A percentile compares a stretch with the other conserved stretches of the same genome.
Conservation (phyloP, 2,888 invertebrate genomes). For the Drosophila neotestacea region DNA sequence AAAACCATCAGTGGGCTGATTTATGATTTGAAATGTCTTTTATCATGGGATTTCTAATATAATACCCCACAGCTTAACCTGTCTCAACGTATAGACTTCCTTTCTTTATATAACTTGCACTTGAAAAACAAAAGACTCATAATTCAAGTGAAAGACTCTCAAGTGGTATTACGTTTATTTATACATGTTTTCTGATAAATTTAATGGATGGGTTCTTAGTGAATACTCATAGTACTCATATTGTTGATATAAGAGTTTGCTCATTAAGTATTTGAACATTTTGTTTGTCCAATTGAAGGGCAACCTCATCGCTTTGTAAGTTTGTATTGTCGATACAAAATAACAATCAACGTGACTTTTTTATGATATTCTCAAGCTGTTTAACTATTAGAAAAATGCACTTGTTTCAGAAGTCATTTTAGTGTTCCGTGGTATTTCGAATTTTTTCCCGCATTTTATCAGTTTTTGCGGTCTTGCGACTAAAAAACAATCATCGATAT, state of each 20-base stretch:
- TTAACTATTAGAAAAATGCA: conserved; percentile 10
- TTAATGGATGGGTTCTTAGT: conserved; percentile 62
- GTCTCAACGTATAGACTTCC: conserved; percentile 37
- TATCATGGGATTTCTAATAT: background rate
- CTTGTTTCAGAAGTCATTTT: conserved; percentile 14
- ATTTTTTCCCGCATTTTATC: conserved; percentile 21
- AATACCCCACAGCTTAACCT: conserved; percentile 41
- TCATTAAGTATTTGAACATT: conserved; percentile 35
- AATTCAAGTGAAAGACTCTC: conserved; percentile 61
- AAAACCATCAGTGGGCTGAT: background rate
- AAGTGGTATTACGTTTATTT: conserved; percentile 68
- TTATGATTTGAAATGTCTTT: background rate
- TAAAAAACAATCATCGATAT: background rate
- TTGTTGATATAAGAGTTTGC: conserved; percentile 21
- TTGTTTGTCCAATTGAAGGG: conserved; percentile 42
- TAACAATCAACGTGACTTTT: conserved; percentile 67
- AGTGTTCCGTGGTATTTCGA: conserved; percentile 3
- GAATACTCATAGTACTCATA: conserved; percentile 19
- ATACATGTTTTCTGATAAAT: conserved; percentile 62
- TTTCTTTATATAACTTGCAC: conserved; percentile 48
- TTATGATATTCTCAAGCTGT: conserved; percentile 37
- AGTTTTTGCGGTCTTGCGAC: conserved; percentile 22
- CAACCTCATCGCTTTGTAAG: conserved; percentile 20
- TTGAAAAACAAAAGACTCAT: conserved; percentile 36
- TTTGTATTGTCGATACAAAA: conserved; percentile 51